phyloP scores from a whole-genome alignment of 1,140 invertebrate species.

The Drosophila burlai region DNA sequence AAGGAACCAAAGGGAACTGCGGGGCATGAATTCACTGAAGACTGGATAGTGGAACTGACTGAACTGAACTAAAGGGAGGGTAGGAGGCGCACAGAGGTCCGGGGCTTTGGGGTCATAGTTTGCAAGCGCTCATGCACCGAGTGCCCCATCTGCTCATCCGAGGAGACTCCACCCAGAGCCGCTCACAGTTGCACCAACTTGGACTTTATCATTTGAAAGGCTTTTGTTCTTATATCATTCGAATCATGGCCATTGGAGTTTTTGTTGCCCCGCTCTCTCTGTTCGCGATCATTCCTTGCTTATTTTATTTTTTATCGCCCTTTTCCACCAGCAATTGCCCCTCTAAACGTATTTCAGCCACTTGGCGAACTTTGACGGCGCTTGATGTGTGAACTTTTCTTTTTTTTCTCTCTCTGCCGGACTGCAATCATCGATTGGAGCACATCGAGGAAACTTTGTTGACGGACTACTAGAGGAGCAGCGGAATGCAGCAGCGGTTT shows the following conservation, averaged over 20 bases:
- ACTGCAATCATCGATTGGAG: slow-evolving; percentile 47
- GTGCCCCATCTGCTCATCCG: slow-evolving; percentile 29
- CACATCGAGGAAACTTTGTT: slow-evolving; percentile 42
- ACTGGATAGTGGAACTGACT: slow-evolving; percentile 18
- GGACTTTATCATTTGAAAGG: slow-evolving; percentile 46
- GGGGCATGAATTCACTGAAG: slow-evolving; percentile 12
- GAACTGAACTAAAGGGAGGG: not conserved
- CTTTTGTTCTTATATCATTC: slow-evolving; percentile 48
- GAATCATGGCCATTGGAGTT: slow-evolving; percentile 30
- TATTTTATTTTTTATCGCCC: slow-evolving; percentile 8
- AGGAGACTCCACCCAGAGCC: slow-evolving; percentile 19
- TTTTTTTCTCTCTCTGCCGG: slow-evolving; percentile 29
- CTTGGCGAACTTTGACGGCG: slow-evolving; percentile 52
- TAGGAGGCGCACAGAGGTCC: not conserved
- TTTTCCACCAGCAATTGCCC: slow-evolving; percentile 1
- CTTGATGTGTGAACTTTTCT: slow-evolving; percentile 56
- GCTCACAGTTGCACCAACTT: slow-evolving; percentile 8
- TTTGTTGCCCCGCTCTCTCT: slow-evolving; percentile 5
- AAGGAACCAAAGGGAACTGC: slow-evolving; percentile 2
- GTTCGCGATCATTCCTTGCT: slow-evolving; percentile 20
- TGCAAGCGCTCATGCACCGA: slow-evolving; percentile 25
- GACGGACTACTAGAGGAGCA: not conserved
- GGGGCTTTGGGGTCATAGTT: slow-evolving; percentile 40
- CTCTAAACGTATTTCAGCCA: slow-evolving; percentile 18
- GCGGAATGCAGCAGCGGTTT: slow-evolving; percentile 6